phyloP scores from a whole-genome alignment of 2,113 vertebrate species.

The Trichechus manatus region DNA sequence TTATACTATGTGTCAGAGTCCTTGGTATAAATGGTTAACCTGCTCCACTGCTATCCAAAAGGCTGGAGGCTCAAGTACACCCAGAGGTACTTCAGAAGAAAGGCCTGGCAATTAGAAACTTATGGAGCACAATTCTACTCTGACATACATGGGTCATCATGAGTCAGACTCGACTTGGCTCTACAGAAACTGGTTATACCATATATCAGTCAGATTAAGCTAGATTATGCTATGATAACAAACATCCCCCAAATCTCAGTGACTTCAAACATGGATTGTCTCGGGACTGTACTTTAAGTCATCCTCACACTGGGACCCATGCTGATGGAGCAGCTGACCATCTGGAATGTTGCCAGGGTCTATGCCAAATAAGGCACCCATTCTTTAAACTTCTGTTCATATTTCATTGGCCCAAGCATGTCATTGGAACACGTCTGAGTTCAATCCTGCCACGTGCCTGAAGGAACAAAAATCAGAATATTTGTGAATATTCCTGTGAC shows the following conservation, averaged over 20 bases:
- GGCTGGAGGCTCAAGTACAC: not conserved
- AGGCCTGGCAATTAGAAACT: not conserved
- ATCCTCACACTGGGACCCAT: not conserved
- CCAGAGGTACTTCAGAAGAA: not conserved
- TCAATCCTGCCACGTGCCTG: not conserved
- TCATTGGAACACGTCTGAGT: not conserved
- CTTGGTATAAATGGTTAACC: not conserved
- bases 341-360: not conserved
- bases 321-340: not conserved
- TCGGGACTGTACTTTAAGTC: not conserved
- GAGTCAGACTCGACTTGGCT: not conserved
- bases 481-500: not conserved
- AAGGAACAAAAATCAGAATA: not conserved
- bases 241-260: not conserved
- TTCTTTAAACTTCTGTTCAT: not conserved
- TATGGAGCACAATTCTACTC: not conserved
- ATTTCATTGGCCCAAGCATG: not conserved
- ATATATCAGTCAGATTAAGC: not conserved
- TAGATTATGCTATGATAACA: not conserved
- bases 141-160: not conserved
- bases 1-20: not conserved
- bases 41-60: not conserved
- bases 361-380: not conserved
- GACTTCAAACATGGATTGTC: not conserved
- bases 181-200: not conserved